Conservation (phyloP, 2,888 invertebrate species). For the Orchesella flavescens region DNA sequence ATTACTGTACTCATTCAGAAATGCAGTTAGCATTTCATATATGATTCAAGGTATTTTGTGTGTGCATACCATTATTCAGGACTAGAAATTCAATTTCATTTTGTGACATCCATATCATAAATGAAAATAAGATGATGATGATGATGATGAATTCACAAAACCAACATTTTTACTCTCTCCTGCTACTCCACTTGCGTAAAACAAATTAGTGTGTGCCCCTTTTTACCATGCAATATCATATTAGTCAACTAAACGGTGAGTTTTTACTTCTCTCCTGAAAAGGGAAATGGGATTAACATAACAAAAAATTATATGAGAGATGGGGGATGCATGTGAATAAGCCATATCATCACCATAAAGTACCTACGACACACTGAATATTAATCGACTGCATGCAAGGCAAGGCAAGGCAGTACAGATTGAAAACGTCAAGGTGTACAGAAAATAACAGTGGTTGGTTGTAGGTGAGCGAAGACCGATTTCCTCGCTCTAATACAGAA, state of each 20-base stretch:
- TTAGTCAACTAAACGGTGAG: constrained; percentile 51
- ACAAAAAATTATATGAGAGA: constrained; percentile 36
- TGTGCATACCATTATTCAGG: neutral
- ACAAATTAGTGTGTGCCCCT: neutral
- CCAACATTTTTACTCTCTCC: too few relatives aligned
- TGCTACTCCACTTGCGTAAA: neutral
- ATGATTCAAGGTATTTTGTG: neutral
- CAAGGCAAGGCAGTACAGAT: too few relatives aligned
- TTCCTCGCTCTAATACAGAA: constrained; percentile 34
- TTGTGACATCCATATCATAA: constrained; percentile 13
- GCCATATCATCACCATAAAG: neutral
- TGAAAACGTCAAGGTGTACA: too few relatives aligned
- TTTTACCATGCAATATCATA: neutral
- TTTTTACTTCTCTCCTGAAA: constrained; percentile 55
- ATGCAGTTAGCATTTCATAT: neutral
- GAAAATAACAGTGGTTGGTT: neutral
- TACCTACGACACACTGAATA: too few relatives aligned
- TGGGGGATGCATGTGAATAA: neutral
- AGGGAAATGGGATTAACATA: constrained; percentile 62
- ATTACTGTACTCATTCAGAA: too few relatives aligned
- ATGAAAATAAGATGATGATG: neutral
- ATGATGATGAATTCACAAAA: constrained; percentile 45
- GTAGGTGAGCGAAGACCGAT: neutral
- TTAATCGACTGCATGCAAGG: too few relatives aligned
- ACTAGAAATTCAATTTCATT: constrained; percentile 42